phyloP scores from a whole-genome alignment of 1,140 invertebrate genomes.

The Tetramorium simillimum region DNA sequence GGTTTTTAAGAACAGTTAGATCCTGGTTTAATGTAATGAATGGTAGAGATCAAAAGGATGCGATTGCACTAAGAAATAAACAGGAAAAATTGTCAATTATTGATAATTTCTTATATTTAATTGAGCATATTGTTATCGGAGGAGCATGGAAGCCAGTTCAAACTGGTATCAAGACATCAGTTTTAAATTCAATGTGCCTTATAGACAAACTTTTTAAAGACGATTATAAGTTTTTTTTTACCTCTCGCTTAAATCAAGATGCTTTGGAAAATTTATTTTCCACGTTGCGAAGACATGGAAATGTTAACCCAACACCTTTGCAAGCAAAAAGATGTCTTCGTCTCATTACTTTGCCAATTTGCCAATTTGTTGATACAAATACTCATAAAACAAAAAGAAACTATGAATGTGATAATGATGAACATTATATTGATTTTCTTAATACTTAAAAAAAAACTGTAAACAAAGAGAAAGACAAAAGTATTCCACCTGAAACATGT shows the following conservation, averaged over 20 bases:
- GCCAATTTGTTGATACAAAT: neutral
- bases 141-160: neutral
- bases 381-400: neutral
- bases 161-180: neutral
- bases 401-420: neutral
- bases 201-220: conserved; percentile 11
- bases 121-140: neutral
- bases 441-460: neutral
- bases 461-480: neutral
- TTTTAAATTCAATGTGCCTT: neutral
- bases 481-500: neutral
- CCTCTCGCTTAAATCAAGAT: conserved; percentile 27
- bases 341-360: neutral
- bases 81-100: neutral
- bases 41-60: neutral
- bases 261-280: conserved; percentile 34
- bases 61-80: neutral
- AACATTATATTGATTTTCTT: conserved; percentile 3
- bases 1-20: conserved; percentile 21
- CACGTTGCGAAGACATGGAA: conserved; percentile 14
- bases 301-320: conserved; percentile 13
- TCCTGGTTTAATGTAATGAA: conserved; percentile 23
- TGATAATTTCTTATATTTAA: conserved; percentile 1
- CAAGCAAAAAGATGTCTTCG: conserved; percentile 25
- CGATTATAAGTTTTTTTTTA: neutral